Evolutionary conservation across 2,888 invertebrate species (phyloP).

Genomic region (Hoplodrina blanda): DNA sequence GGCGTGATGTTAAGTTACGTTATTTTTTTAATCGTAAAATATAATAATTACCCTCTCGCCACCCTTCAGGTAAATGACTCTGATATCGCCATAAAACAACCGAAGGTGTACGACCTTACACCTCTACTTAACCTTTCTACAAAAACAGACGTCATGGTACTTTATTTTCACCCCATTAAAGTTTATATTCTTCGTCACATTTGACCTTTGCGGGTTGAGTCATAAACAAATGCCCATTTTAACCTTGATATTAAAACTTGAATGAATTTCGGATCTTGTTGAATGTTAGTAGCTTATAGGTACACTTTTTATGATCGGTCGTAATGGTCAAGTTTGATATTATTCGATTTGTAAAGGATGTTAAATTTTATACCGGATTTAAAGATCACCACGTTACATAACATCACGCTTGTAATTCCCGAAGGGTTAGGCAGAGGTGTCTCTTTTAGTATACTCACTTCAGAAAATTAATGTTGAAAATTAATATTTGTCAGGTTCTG

Average conservation of each 20-base stretch:
- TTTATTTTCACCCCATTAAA: constrained; percentile 43
- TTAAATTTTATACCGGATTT: neutral
- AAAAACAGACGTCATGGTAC: constrained; percentile 16
- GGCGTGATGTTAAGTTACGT: too few species aligned
- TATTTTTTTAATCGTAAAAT: too few species aligned
- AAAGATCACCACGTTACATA: neutral
- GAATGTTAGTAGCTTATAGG: constrained; percentile 29
- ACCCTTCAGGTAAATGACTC: too few species aligned
- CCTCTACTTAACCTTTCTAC: constrained; percentile 40
- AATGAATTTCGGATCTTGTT: constrained; percentile 37
- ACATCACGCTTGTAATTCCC: too few species aligned
- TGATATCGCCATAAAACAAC: constrained; percentile 6
- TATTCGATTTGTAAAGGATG: constrained; percentile 18
- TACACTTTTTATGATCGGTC: constrained; percentile 10
- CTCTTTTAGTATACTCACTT: too few species aligned
- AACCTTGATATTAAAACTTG: constrained; percentile 50
- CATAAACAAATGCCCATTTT: constrained; percentile 27
- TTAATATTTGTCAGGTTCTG: too few species aligned
- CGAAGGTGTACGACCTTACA: constrained; percentile 33
- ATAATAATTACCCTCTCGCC: too few species aligned
- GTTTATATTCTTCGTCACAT: constrained; percentile 34
- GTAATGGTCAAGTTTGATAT: constrained; percentile 23
- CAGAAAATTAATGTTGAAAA: too few species aligned
- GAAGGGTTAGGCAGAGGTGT: too few species aligned
- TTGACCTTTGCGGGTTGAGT: constrained; percentile 46